A percentile compares a stretch with the other conserved stretches of the same genome.
Conservation (phyloP, 2,888 invertebrate genomes). For the Dryococelus australis region DNA sequence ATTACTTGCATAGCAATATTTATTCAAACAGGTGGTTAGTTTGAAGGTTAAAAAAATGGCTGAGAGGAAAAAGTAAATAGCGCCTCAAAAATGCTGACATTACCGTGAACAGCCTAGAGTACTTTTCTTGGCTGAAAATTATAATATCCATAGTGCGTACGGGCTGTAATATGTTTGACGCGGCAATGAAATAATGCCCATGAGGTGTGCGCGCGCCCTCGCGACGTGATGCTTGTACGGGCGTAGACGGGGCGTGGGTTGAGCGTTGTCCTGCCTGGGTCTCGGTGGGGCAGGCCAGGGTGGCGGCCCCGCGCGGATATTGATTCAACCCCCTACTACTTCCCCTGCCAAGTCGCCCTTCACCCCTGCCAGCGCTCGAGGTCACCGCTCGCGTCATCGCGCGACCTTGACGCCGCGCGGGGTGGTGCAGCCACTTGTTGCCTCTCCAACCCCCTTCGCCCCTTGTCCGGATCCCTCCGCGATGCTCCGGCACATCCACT, state of each 20-base stretch:
- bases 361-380: conserved; percentile 5
- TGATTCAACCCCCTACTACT: background rate
- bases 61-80: too few relatives aligned
- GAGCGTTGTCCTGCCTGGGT: background rate
- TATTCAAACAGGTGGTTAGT: too few relatives aligned
- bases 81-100: too few relatives aligned
- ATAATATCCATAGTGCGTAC: too few relatives aligned
- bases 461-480: background rate
- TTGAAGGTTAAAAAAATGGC: too few relatives aligned
- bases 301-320: background rate
- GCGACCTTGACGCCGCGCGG: conserved; percentile 30
- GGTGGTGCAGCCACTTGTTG: conserved; percentile 28
- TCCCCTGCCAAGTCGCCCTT: background rate
- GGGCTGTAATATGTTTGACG: too few relatives aligned
- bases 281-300: conserved; percentile 18
- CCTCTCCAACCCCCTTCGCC: background rate
- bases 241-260: background rate
- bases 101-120: too few relatives aligned
- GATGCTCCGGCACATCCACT: background rate
- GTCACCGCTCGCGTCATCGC: conserved; percentile 40
- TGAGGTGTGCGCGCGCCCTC: too few relatives aligned
- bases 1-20: too few relatives aligned
- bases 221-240: background rate
- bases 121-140: too few relatives aligned
- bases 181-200: too few relatives aligned